Evolutionary conservation across 2,888 invertebrate genomes (phyloP).

Genomic region (Drosophila paranaensis): DNA sequence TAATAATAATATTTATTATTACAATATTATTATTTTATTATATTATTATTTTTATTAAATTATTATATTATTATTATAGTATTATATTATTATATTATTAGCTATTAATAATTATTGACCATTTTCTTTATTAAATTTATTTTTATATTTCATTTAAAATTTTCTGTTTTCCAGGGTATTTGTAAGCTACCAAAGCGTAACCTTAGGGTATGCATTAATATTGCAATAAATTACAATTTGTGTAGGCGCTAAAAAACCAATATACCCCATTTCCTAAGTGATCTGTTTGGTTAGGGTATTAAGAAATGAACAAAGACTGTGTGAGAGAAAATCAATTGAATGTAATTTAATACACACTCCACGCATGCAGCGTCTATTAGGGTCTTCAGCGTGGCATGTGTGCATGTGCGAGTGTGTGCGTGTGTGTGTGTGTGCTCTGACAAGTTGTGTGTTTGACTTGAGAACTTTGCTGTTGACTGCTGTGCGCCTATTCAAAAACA

Average conservation of each 20-base stretch:
- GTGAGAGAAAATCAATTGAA: constrained; percentile 15
- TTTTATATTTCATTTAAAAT: too few relatives aligned
- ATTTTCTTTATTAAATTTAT: too few relatives aligned
- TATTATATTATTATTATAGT: too few relatives aligned
- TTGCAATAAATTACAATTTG: background rate
- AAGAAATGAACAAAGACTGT: constrained; percentile 28
- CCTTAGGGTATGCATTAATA: too few relatives aligned
- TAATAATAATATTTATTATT: too few relatives aligned
- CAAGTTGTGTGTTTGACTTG: constrained; percentile 4
- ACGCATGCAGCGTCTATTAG: constrained; percentile 29
- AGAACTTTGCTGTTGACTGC: constrained; percentile 15
- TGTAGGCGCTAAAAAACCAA: background rate
- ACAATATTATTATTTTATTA: too few relatives aligned
- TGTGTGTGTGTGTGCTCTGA: background rate
- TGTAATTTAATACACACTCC: constrained; percentile 39
- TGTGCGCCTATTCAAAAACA: constrained; percentile 62
- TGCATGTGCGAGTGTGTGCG: background rate
- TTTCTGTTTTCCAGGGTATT: too few relatives aligned
- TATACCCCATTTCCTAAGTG: background rate
- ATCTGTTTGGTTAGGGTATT: background rate
- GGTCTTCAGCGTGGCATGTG: background rate
- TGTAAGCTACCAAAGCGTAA: too few relatives aligned
- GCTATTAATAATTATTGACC: too few relatives aligned
- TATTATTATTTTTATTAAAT: too few relatives aligned
- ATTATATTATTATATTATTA: too few relatives aligned